Base-by-base conservation (phyloP, 2,888 invertebrate genomes). In the Geophilus truncorum region DNA sequence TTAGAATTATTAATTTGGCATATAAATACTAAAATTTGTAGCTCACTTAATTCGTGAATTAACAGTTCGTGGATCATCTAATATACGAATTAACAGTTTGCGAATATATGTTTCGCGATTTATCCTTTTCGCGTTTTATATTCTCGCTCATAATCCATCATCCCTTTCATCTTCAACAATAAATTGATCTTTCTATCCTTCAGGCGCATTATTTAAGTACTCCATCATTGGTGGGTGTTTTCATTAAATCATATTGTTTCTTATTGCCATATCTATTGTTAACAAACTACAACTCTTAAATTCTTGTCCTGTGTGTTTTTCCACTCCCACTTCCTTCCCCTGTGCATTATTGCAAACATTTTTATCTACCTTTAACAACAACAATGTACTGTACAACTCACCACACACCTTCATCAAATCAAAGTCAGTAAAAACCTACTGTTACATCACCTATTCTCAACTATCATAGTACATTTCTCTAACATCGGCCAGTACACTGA, bases 381-480 rank as follows among this genome's bases (percentile, higher is more conserved):
- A 40, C 40, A 40, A 40, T 40, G 57, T 57, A 57, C 40, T 4
- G 21, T 21, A 57, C n/a, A n/a, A n/a, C n/a, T n/a, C n/a, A n/a
- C n/a, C n/a, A n/a, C n/a, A n/a, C n/a, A n/a, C n/a, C n/a, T n/a
- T n/a, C n/a, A n/a, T n/a, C n/a, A n/a, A n/a, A n/a, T n/a, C n/a
- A n/a, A n/a, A n/a, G n/a, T n/a, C n/a, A n/a, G n/a, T n/a, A n/a
- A n/a, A n/a, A n/a, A n/a, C n/a, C 9, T 57, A 23, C 10, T 57
- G 57, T 21, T n/a, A n/a, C n/a, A n/a, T n/a, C 57, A 15, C 30
- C 75, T 28, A 6, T 36, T 78, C 77, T 81, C 80, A 89, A 85
- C 88, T 93, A 89, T 93, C 94, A 88, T 93, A 94, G 86, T 93
- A 94, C 57, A 95, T 95, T 87, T 95, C 94, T 83, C 95, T 90